These are phyloP conservation scores for Electrophaes corylata DNA, from an alignment of 2,888 invertebrate genomes.

Conservation along the genomic window DNA sequence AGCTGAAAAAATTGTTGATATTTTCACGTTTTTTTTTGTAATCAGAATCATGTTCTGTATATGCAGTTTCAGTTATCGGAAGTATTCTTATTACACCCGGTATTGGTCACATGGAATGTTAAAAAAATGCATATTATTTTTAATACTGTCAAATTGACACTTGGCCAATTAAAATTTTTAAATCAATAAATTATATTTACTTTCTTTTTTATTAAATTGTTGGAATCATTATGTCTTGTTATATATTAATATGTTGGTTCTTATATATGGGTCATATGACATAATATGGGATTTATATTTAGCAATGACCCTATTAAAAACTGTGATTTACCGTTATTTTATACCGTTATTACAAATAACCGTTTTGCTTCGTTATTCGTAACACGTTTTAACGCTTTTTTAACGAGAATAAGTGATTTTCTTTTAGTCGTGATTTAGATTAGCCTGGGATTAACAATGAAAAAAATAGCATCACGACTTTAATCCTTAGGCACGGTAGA, in stretches of 20 bases:
- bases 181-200: no score
- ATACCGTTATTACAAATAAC: constrained; percentile 28
- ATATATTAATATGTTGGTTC: constrained; percentile 3
- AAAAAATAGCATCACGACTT: no score
- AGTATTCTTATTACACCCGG: no score
- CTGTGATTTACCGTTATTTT: constrained; percentile 9
- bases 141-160: constrained; percentile 3
- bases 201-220: no score
- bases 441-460: neutral
- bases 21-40: no score
- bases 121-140: constrained; percentile 13
- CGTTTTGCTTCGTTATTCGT: constrained; percentile 20
- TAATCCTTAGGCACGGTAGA: no score
- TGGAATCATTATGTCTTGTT: no score
- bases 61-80: no score
- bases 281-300: constrained; percentile 27
- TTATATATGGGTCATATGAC: constrained; percentile 21
- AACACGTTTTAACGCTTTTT: constrained; percentile 24
- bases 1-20: no score
- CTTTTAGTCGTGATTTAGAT: neutral
- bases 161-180: constrained; percentile 1
- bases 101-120: constrained; percentile 16
- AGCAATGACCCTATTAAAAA: constrained; percentile 24
- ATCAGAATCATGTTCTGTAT: no score
- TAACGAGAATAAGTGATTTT: neutral